Base-by-base conservation (phyloP, 2,888 invertebrate genomes). In the Salticus scenicus region DNA sequence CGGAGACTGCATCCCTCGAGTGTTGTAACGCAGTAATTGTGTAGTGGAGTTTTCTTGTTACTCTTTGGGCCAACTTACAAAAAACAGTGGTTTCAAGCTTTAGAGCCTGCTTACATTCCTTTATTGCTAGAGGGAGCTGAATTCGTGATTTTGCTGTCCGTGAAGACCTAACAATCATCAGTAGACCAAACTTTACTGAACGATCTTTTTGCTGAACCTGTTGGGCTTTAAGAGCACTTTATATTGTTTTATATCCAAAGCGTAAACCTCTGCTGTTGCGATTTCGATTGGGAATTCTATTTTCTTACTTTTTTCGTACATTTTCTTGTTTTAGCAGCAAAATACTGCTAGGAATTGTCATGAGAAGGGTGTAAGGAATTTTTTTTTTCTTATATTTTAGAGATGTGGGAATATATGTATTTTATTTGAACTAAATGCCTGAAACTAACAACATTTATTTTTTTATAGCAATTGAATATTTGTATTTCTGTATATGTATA, bases 11-110 rank as follows among this genome's bases (percentile, higher is more conserved):
- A 17, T 86, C 86, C 86, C 86, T 1, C 8, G 86, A 80, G 86
- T 75, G 86, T 86, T 86, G 86, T 86, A 86, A 86, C 75, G 75
- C 71, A 64, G 80, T 86, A 86, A 86, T 86, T 86, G 86, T 80
- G 75, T 86, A 86, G 86, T 86, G 86, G 86, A 86, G 75, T 86
- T 86, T 86, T 80, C 86, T 86, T 86, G 86, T 86, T 86, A 33
- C 84, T 78, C 79, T 70, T 47, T 64, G 84, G 78, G 74, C 78
- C 83, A 78, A 76, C 75, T 76, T 86, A 75, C 75, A 71, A 37
- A 86, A 86, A 86, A 86, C 86, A 86, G 86, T 74, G 86, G 86
- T 80, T 86, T 80, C 76, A 79, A 76, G 86, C 80, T 86, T 78
- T 83, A 83, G 83, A 83, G 75, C 75, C 86, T 79, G 75, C 80